Evolutionary conservation across 2,797 vertebrate genomes (phyloP).

Genomic region (Hyperoplus lanceolatus): DNA sequence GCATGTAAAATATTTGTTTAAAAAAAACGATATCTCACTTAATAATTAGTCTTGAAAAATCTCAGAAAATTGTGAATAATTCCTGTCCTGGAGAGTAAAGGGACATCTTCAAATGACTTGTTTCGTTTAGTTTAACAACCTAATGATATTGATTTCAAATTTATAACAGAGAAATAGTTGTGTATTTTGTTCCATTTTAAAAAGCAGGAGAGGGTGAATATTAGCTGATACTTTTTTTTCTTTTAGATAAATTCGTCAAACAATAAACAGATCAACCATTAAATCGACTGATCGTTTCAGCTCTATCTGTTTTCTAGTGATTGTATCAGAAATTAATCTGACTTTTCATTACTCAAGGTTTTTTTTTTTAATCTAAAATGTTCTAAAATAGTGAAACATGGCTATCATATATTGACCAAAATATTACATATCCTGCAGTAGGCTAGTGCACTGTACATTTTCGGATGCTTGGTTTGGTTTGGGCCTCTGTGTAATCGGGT

Average conservation of each 20-base stretch:
- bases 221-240: background rate
- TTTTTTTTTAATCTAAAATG: background rate
- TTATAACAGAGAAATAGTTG: background rate
- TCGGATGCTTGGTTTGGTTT: constrained; percentile 5
- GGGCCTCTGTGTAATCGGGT: constrained; percentile 19
- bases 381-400: background rate
- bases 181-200: background rate
- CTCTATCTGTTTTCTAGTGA: too few species aligned
- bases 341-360: background rate
- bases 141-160: background rate
- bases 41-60: background rate
- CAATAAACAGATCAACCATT: too few species aligned
- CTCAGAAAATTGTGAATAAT: background rate
- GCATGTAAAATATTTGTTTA: background rate
- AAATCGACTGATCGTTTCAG: too few species aligned
- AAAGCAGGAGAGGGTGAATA: background rate
- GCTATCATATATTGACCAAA: background rate
- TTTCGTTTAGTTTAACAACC: background rate
- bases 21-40: background rate
- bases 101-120: background rate
- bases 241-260: too few species aligned
- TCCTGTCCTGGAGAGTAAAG: too few species aligned
- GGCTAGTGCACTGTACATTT: background rate
- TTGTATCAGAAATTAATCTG: background rate
- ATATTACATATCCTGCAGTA: background rate